A percentile compares a stretch with the other conserved stretches of the same genome.
phyloP scores from a whole-genome alignment of 2,113 vertebrate genomes.

The Gasterosteus nipponicus region DNA sequence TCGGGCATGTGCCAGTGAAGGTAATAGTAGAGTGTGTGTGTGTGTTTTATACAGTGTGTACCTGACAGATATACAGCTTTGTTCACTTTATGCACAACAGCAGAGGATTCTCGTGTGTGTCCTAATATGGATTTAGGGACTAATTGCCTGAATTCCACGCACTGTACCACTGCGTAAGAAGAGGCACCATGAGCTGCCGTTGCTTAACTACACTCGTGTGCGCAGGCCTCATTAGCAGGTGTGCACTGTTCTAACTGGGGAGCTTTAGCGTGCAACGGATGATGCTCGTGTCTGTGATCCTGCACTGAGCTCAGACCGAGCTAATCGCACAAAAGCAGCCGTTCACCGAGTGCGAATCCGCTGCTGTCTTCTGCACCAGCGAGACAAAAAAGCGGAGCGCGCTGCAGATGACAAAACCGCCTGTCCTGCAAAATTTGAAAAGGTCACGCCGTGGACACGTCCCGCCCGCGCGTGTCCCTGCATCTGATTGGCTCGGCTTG shows the following conservation, averaged over 20 bases:
- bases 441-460: slow-evolving; percentile 55
- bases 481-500: slow-evolving; percentile 51
- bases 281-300: neutral
- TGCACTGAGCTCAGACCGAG: neutral
- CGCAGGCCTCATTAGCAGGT: neutral
- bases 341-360: neutral
- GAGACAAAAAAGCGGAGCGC: slow-evolving; percentile 26
- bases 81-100: slow-evolving; percentile 20
- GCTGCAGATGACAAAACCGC: slow-evolving; percentile 37
- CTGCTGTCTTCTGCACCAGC: neutral
- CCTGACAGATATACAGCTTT: slow-evolving; percentile 24
- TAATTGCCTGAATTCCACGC: neutral
- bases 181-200: slow-evolving; percentile 1
- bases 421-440: slow-evolving; percentile 50
- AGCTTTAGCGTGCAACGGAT: neutral
- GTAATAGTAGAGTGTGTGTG: neutral
- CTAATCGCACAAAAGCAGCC: neutral
- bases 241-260: neutral
- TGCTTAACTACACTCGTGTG: neutral
- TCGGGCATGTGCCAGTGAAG: slow-evolving; percentile 2
- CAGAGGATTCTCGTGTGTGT: slow-evolving; percentile 15
- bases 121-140: slow-evolving; percentile 5
- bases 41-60: neutral
- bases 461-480: slow-evolving; percentile 29
- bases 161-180: neutral